A percentile compares a stretch with the other conserved stretches of the same genome.
Conservation (phyloP, 2,888 invertebrate genomes). For the Drosophila demipolita region DNA sequence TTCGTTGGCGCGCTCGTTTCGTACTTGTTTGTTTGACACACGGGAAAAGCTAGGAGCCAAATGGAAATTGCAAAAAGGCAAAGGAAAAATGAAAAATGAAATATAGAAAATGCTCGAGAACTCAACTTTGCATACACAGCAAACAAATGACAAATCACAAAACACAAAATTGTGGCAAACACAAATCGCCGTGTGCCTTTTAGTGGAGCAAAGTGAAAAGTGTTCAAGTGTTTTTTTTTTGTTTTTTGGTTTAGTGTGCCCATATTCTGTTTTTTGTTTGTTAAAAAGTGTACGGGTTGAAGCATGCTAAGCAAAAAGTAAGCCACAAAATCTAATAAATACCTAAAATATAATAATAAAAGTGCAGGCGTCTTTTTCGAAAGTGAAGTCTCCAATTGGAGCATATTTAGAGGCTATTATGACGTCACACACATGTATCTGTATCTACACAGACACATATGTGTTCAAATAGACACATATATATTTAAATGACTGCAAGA, state of each 20-base stretch:
- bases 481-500: constrained; percentile 47
- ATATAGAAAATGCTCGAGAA: constrained; percentile 9
- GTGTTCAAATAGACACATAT: constrained; percentile 9
- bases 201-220: constrained; percentile 22
- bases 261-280: not conserved
- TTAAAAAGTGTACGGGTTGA: not conserved
- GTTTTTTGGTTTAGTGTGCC: not conserved
- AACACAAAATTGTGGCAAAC: not conserved
- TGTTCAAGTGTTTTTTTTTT: not conserved
- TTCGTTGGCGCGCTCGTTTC: constrained; percentile 33
- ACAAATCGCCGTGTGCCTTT: constrained; percentile 65
- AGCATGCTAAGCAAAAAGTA: constrained; percentile 10
- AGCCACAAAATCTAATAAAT: constrained; percentile 1
- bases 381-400: constrained; percentile 18
- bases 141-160: constrained; percentile 38
- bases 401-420: constrained; percentile 24
- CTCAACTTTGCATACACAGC: constrained; percentile 14
- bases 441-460: not conserved
- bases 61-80: constrained; percentile 1
- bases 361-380: constrained; percentile 26
- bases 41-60: constrained; percentile 16
- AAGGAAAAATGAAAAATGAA: constrained; percentile 2
- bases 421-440: constrained; percentile 54
- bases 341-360: constrained; percentile 19
- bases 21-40: constrained; percentile 44